These are phyloP conservation scores for Scolopax rusticola DNA, from an alignment of 2,797 vertebrate genomes.

Conservation along the genomic window DNA sequence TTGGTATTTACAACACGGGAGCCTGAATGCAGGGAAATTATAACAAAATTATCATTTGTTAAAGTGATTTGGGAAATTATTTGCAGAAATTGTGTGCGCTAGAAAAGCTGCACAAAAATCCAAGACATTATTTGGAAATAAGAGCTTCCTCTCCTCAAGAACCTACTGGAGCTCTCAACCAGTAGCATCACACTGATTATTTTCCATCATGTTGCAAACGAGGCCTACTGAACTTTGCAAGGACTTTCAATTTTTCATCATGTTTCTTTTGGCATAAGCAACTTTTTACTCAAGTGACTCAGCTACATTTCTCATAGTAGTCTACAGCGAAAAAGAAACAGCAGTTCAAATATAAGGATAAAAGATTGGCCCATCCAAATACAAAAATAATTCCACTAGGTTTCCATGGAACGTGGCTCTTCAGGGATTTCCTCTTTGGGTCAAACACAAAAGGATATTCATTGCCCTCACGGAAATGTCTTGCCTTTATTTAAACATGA, in stretches of 20 bases:
- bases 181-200: not conserved
- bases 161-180: not conserved
- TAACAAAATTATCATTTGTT: not conserved
- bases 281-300: not conserved
- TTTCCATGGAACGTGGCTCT: not conserved
- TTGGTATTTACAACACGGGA: not conserved
- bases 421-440: not conserved
- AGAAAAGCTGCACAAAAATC: not conserved
- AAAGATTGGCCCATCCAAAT: not conserved
- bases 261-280: not conserved
- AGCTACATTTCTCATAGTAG: not conserved
- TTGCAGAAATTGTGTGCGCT: not conserved
- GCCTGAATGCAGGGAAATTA: not conserved
- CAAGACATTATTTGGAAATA: fast-evolving
- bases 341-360: not conserved
- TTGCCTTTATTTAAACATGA: not conserved
- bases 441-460: not conserved
- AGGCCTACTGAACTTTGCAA: not conserved
- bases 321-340: not conserved
- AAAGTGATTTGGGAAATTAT: not conserved
- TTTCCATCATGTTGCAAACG: not conserved
- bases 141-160: not conserved
- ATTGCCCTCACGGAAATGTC: not conserved
- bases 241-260: not conserved
- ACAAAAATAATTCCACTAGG: not conserved